A percentile compares a stretch with the other conserved stretches of the same genome.
These are phyloP conservation scores for Aleiodes testaceus DNA, from an alignment of 2,888 invertebrate genomes.

Conservation along the genomic window DNA sequence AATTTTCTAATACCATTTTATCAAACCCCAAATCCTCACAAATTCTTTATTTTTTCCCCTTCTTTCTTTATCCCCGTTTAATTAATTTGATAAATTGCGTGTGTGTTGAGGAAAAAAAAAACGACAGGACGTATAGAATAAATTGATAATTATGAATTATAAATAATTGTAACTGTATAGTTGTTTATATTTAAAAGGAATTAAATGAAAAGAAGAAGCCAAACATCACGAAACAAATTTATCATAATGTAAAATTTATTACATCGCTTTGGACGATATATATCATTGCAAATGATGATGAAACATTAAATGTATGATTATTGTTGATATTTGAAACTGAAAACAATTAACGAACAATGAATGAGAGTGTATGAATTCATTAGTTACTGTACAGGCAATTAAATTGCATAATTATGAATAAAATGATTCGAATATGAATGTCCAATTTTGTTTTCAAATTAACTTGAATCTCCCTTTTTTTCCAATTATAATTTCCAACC, in stretches of 20 bases:
- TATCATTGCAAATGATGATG: conserved; percentile 20
- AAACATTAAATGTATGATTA: conserved; percentile 20
- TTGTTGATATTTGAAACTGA: conserved; percentile 22
- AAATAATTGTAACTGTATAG: conserved; percentile 28
- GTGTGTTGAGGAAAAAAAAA: neutral
- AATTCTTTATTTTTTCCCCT: neutral
- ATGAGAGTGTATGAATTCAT: neutral
- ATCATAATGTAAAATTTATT: conserved; percentile 21
- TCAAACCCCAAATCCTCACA: neutral
- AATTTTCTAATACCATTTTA: conserved; percentile 33
- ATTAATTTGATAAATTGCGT: neutral
- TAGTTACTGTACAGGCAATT: conserved; percentile 42
- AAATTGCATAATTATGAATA: conserved; percentile 41
- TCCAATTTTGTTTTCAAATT: neutral
- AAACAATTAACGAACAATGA: neutral
- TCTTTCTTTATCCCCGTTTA: neutral
- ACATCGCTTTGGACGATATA: conserved; percentile 27
- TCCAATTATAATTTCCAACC: neutral
- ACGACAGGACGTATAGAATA: neutral
- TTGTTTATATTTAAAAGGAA: conserved; percentile 27
- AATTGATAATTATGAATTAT: neutral
- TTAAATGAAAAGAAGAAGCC: neutral
- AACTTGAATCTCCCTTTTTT: neutral
- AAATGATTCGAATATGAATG: conserved; percentile 42
- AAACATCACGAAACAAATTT: neutral